These are phyloP conservation scores for Drosophila oshimai DNA, from an alignment of 1,140 invertebrate genomes.

Conservation along the genomic window DNA sequence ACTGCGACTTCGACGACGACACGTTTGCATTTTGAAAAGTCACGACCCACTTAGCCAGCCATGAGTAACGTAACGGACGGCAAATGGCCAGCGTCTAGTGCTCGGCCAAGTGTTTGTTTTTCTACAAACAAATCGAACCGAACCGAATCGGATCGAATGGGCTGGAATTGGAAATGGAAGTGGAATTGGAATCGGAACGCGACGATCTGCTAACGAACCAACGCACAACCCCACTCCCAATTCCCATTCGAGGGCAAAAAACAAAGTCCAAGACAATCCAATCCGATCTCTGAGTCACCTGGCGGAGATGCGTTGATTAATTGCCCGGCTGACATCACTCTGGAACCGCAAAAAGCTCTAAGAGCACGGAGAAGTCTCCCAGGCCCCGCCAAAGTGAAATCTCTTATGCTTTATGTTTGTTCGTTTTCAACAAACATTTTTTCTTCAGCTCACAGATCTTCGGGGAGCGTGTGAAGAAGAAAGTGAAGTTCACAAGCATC, in stretches of 20 bases:
- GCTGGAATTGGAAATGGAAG: constrained; percentile 43
- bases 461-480: constrained; percentile 51
- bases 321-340: constrained; percentile 64
- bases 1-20: constrained; percentile 56
- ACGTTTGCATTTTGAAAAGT: constrained; percentile 80
- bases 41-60: constrained; percentile 78
- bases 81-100: constrained; percentile 49
- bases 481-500: constrained; percentile 72
- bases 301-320: constrained; percentile 76
- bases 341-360: constrained; percentile 68
- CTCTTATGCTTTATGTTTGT: constrained; percentile 36
- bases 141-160: constrained; percentile 32
- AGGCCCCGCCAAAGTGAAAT: constrained; percentile 59
- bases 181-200: constrained; percentile 41
- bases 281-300: constrained; percentile 36
- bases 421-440: constrained; percentile 75
- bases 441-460: constrained; percentile 48
- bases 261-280: background rate
- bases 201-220: constrained; percentile 39
- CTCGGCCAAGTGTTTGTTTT: constrained; percentile 73
- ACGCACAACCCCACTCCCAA: constrained; percentile 29
- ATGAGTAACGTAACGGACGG: constrained; percentile 70
- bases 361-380: constrained; percentile 47
- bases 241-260: background rate
- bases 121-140: constrained; percentile 70